phyloP scores from a whole-genome alignment of 2,797 vertebrate species.

The Synanceia verrucosa region DNA sequence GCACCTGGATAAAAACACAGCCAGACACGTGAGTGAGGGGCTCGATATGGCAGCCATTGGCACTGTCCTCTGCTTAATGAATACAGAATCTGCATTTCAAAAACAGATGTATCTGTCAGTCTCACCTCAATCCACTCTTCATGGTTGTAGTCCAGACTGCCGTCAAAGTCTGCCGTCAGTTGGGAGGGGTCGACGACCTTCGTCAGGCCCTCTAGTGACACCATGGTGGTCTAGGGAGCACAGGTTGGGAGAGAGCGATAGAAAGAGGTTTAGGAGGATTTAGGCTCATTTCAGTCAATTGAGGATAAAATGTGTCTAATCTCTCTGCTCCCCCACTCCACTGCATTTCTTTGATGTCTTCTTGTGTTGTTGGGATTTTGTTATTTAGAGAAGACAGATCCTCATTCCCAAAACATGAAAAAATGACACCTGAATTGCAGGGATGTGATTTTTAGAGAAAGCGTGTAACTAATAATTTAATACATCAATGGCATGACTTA shows the following conservation, averaged over 20 bases:
- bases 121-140: constrained; percentile 96
- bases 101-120: not conserved
- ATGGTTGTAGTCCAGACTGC: constrained; percentile 98
- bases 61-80: not conserved
- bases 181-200: constrained; percentile 99
- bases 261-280: not conserved
- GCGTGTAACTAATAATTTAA: constrained; percentile 18
- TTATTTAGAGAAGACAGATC: not conserved
- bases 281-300: constrained; percentile 7
- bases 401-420: not conserved
- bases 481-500: not conserved
- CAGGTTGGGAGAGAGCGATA: not conserved
- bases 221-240: constrained; percentile 93
- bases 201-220: constrained; percentile 97
- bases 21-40: not conserved
- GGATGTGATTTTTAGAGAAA: not conserved
- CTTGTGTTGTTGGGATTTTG: not conserved
- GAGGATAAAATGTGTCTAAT: constrained; percentile 19
- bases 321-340: not conserved
- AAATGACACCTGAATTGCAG: not conserved
- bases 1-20: constrained; percentile 76
- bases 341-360: not conserved
- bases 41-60: not conserved
- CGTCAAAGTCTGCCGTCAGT: constrained; percentile 96
- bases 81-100: not conserved